phyloP scores from a whole-genome alignment of 2,797 vertebrate species.

The Lutjanus argentimaculatus region DNA sequence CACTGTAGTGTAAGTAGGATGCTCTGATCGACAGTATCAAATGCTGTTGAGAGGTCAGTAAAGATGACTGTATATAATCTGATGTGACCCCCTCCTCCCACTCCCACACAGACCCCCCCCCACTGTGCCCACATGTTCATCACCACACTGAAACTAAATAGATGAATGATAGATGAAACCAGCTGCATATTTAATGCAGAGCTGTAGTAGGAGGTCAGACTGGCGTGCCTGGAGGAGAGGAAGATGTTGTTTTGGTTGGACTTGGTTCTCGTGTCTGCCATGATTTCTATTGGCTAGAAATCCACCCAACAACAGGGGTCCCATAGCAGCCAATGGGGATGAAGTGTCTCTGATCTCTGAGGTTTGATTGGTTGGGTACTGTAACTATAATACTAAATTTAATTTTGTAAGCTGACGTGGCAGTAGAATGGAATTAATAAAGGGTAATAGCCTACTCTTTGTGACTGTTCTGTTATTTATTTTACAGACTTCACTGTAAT shows the following conservation, averaged over 20 bases:
- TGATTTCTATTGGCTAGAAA: conserved; percentile 60
- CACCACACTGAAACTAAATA: conserved; percentile 52
- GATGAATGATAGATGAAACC: conserved; percentile 77
- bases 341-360: neutral
- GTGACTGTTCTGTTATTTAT: neutral
- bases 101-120: neutral
- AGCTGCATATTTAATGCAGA: conserved; percentile 79
- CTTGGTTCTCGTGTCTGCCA: conserved; percentile 15
- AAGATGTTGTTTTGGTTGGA: conserved; percentile 45
- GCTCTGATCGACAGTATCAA: neutral
- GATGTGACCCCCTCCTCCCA: neutral
- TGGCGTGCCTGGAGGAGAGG: conserved; percentile 41
- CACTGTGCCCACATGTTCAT: conserved; percentile 18
- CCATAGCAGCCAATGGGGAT: conserved; percentile 65
- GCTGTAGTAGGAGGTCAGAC: conserved; percentile 58
- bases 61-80: neutral
- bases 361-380: conserved; percentile 13
- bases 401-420: neutral
- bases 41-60: neutral
- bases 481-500: neutral
- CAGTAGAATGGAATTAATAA: neutral
- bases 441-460: neutral
- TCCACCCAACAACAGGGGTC: conserved; percentile 71
- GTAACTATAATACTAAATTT: neutral
- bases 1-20: neutral